These are phyloP conservation scores for Eospalax fontanierii DNA, from an alignment of 2,797 vertebrate species.

Conservation along the genomic window DNA sequence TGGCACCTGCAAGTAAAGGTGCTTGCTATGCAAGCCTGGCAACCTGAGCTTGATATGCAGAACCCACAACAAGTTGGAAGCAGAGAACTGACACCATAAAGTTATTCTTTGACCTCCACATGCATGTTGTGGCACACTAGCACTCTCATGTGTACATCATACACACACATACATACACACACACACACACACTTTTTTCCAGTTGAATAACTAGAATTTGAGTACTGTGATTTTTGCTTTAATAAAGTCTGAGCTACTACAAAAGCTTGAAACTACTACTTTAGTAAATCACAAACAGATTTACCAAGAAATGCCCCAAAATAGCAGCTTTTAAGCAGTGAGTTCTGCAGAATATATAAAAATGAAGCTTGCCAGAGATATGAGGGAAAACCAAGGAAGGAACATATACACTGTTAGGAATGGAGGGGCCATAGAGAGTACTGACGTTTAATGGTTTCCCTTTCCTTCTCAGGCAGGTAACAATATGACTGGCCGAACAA, in stretches of 20 bases:
- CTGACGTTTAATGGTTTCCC: background rate
- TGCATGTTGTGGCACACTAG: too few species aligned
- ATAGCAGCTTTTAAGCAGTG: background rate
- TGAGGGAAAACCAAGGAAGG: background rate
- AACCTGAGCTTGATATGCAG: too few species aligned
- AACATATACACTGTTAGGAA: background rate
- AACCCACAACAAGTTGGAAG: too few species aligned
- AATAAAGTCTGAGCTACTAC: conserved; percentile 19
- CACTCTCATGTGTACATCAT: too few species aligned
- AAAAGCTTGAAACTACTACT: conserved; percentile 54
- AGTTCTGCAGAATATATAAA: conserved; percentile 13
- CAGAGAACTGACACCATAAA: too few species aligned
- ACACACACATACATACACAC: too few species aligned
- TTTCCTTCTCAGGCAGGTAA: conserved; percentile 30
- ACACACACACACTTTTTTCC: background rate
- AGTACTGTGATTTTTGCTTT: conserved; percentile 34
- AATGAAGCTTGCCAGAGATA: conserved; percentile 22
- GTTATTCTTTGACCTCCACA: too few species aligned
- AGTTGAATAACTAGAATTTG: conserved; percentile 51
- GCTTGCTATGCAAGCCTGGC: too few species aligned
- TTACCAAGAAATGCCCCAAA: conserved; percentile 31
- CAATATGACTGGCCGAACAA: background rate
- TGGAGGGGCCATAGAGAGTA: background rate
- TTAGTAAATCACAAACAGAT: conserved; percentile 50
- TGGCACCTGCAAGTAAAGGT: too few species aligned